A percentile compares a stretch with the other conserved stretches of the same genome.
Evolutionary conservation across 1,140 invertebrate species (phyloP).

Genomic region (Papilio glaucus): DNA sequence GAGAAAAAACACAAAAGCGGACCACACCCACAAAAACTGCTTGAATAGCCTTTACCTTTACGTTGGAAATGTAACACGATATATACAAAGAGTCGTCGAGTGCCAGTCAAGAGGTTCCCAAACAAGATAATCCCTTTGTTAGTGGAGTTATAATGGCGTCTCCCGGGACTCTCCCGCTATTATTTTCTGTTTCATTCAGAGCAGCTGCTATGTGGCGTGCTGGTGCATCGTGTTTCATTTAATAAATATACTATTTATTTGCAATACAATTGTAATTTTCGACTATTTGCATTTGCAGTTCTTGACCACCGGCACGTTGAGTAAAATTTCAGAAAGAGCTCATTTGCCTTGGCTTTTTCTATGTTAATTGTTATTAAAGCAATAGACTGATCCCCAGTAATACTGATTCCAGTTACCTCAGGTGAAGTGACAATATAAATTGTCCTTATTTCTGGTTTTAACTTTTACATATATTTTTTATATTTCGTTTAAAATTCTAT

Average conservation of each 20-base stretch:
- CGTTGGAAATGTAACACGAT: constrained; percentile 74
- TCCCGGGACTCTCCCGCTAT: constrained; percentile 70
- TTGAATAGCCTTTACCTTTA: constrained; percentile 63
- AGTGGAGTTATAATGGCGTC: constrained; percentile 79
- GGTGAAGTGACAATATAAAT: too few species aligned
- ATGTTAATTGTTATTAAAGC: too few species aligned
- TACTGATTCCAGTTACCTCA: too few species aligned
- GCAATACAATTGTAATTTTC: constrained; percentile 39
- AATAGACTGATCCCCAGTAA: too few species aligned
- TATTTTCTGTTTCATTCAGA: constrained; percentile 76
- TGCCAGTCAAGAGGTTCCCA: constrained; percentile 80
- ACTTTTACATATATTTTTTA: too few species aligned
- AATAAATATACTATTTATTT: constrained; percentile 67
- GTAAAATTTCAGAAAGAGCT: too few species aligned
- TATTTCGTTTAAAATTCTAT: too few species aligned
- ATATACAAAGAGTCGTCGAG: constrained; percentile 73
- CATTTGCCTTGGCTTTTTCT: too few species aligned
- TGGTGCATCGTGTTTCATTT: constrained; percentile 76
- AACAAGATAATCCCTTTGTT: constrained; percentile 83
- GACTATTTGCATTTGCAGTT: constrained; percentile 33
- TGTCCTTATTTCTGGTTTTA: too few species aligned
- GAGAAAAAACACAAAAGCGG: constrained; percentile 66
- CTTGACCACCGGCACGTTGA: constrained; percentile 1
- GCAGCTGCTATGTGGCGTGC: constrained; percentile 68
- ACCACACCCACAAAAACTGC: constrained; percentile 79